Base-by-base conservation (phyloP, 2,113 vertebrate species). In the Apteryx mantelli region DNA sequence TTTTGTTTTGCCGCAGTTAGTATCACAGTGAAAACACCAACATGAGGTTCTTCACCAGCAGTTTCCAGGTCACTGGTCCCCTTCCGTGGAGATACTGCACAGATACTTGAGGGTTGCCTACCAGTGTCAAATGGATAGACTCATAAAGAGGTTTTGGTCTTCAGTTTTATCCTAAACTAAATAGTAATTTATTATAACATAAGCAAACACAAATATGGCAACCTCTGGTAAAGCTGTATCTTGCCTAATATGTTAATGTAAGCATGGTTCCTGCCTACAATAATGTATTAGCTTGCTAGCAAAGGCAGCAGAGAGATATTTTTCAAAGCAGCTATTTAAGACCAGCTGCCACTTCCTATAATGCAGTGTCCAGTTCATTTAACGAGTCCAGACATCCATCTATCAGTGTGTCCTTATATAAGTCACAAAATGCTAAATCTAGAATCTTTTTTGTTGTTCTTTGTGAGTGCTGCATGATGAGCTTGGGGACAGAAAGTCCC, bases 111-210 rank as follows among this genome's bases (percentile, higher is more conserved):
- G 77, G 38, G 95, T 91, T 97, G 96, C 94, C 88, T 89, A 86
- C 84, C 94, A 94, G 2, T 94, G 70, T 64, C 85, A 94, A 96
- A 96, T 42, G 96, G 80, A 95, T 61, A 86, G 85, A 58, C 32
- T 74, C 70, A 92, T 95, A 94, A 97, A 97, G 66, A 40, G 58
- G 58, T 77, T 95, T 92, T 90, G 89, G 68, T 93, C 80, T 81
- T 81, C 76, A 66, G 85, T 73, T 92, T 78, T 86, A 86, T 94
- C 87, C 94, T 94, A 86, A 84, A 91, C 85, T 89, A 95, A 95
- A 95, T 44, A 87, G 93, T 91, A 84, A 97, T 96, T 98, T 97
- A 88, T 97, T 96, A 97, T 91, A 88, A 92, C 80, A 79, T 84
- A 82, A 93, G 94, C 68, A 96, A 97, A 97, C 86, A 97, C 46